Conservation (phyloP, 1,140 invertebrate species). For the Metopolophium dirhodum region DNA sequence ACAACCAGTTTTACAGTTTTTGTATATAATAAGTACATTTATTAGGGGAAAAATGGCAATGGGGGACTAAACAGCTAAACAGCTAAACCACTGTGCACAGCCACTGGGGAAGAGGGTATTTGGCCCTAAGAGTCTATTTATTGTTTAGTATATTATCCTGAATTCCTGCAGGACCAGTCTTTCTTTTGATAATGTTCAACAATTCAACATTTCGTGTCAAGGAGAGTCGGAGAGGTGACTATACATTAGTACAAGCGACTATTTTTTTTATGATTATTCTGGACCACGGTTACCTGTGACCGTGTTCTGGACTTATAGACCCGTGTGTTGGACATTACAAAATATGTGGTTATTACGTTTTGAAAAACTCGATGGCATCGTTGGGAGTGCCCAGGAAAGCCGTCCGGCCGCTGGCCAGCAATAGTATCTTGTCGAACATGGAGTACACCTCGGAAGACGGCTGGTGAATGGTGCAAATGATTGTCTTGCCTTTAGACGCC, state of each 20-base stretch:
- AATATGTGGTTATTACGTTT: conserved; percentile 68
- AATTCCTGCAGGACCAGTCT: not conserved
- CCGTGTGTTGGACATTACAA: not conserved
- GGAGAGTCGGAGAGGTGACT: not conserved
- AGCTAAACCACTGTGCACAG: too few relatives aligned
- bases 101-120: not conserved
- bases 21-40: too few relatives aligned
- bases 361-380: conserved; percentile 83
- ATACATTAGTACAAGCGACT: not conserved
- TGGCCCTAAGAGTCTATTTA: not conserved
- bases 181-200: not conserved
- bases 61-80: too few relatives aligned
- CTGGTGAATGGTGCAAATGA: conserved; percentile 95
- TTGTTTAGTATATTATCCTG: not conserved
- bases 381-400: conserved; percentile 86
- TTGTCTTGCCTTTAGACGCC: conserved; percentile 85
- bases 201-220: not conserved
- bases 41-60: too few relatives aligned
- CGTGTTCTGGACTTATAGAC: not conserved
- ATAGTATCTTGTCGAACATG: conserved; percentile 88
- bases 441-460: conserved; percentile 92
- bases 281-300: too few relatives aligned
- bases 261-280: not conserved
- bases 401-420: conserved; percentile 91
- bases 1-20: too few relatives aligned